Base-by-base conservation (phyloP, 2,113 vertebrate species). In the Pampusana beccarii region DNA sequence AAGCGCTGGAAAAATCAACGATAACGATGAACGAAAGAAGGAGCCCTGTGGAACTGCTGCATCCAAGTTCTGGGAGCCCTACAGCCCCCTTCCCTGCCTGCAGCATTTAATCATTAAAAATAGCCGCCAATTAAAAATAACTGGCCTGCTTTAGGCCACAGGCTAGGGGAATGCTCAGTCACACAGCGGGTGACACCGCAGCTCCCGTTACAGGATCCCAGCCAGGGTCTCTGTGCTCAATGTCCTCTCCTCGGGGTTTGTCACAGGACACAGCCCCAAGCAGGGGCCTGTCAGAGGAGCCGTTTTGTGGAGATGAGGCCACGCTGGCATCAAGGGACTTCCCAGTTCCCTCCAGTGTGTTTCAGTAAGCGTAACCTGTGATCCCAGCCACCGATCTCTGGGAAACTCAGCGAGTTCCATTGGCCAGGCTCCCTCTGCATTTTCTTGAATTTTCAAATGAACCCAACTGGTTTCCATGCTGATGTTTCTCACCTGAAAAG, bases 401-500 rank as follows among this genome's bases (percentile, higher is more conserved):
- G 26, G 40, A 90, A 86, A 25, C 19, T 40, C 42, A 28, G 21
- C 15, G 61, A 50, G 8, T 75, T 33, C 26, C 20, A 19, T 0
- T 17, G 29, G 38, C 48, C 54, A 44, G 8, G 10, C 12, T 58
- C 46, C 51, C 17, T 81, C 57, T 3, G 6, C 16, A 24, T 51
- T 40, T 61, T 33, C 57, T 40, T 33, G 16, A 31, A 10, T n/a
- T 80, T 73, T n/a, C 50, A 48, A 64, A 28, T 36, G 34, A 87
- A 67, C 5, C 25, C 14, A 25, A 3, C 13, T 44, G n/a, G 19
- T 66, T 42, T 50, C 51, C 31, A 11, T 6, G 42, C 65, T 31
- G 25, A 51, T 24, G 13, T 23, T 60, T 60, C 97, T 95, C 95
- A 99, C 99, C 99, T 99, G 99, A 97, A 99, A 99, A 11, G 98